These are phyloP conservation scores for Macrobrachium nipponense DNA, from an alignment of 1,140 invertebrate species.

Conservation along the genomic window DNA sequence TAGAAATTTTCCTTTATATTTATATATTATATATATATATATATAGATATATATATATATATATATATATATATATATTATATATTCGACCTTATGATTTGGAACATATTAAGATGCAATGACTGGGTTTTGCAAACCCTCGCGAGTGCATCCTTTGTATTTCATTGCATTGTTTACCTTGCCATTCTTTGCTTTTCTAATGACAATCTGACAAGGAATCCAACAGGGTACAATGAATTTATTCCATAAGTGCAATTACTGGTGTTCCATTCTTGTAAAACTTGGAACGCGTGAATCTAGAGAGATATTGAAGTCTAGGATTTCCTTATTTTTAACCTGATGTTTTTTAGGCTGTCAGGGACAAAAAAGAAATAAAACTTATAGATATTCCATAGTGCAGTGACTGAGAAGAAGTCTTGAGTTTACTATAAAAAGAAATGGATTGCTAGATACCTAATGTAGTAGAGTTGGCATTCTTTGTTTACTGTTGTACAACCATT, in stretches of 20 bases:
- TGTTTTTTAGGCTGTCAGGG: too few relatives aligned
- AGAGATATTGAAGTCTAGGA: too few relatives aligned
- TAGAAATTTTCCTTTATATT: neutral
- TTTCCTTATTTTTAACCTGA: too few relatives aligned
- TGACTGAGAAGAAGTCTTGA: too few relatives aligned
- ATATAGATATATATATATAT: constrained; percentile 41
- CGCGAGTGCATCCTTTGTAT: neutral
- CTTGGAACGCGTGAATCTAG: neutral
- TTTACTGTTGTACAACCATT: too few relatives aligned
- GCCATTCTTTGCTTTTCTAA: neutral
- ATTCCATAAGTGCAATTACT: constrained; percentile 59
- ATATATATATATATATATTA: constrained; percentile 47
- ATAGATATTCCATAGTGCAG: too few relatives aligned
- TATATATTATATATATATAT: constrained; percentile 26
- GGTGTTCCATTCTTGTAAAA: constrained; percentile 35
- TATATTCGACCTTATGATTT: neutral
- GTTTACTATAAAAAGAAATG: too few relatives aligned
- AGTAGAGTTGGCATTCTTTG: too few relatives aligned
- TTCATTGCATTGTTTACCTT: constrained; percentile 13
- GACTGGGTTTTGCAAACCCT: constrained; percentile 6
- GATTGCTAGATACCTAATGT: too few relatives aligned
- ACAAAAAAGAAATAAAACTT: too few relatives aligned
- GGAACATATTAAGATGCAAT: neutral
- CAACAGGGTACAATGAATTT: constrained; percentile 60
- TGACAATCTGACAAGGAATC: constrained; percentile 61